Percentiles rank a stretch among this genome's conserved stretches.
These are phyloP conservation scores for Monoplex corrugatus DNA, from an alignment of 2,888 invertebrate genomes.

Conservation along the genomic window DNA sequence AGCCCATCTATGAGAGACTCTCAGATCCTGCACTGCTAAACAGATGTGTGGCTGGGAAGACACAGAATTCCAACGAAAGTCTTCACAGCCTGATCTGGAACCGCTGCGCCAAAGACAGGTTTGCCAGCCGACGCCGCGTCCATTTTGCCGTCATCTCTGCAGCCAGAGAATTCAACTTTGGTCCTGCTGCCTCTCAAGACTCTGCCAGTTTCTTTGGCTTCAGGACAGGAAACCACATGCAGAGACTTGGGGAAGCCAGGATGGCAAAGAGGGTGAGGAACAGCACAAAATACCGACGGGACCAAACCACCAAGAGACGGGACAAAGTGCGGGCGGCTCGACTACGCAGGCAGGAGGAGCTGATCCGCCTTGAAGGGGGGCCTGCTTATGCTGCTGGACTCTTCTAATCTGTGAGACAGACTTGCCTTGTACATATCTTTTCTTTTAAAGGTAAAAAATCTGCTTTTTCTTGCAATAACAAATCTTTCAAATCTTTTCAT, in stretches of 20 bases:
- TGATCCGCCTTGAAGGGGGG: neutral
- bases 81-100: neutral
- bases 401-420: too few relatives aligned
- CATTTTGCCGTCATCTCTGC: neutral
- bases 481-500: too few relatives aligned
- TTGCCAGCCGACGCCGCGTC: neutral
- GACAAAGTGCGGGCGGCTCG: neutral
- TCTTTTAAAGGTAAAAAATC: too few relatives aligned
- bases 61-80: neutral
- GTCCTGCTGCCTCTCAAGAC: neutral
- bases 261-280: neutral
- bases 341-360: neutral
- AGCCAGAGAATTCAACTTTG: neutral
- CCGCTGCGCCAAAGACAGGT: neutral
- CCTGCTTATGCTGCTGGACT: slow-evolving; percentile 1
- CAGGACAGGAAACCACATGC: neutral
- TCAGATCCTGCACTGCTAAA: neutral
- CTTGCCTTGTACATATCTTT: too few relatives aligned
- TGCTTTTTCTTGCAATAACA: too few relatives aligned
- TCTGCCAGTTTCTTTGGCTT: neutral
- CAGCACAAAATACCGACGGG: neutral
- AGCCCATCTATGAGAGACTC: slow-evolving; percentile 37
- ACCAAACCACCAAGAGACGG: neutral
- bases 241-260: neutral
- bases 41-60: slow-evolving; percentile 9